Percentiles rank a stretch among this genome's conserved stretches.
Conservation (phyloP, 2,797 vertebrate species). For the Streptopelia turtur region DNA sequence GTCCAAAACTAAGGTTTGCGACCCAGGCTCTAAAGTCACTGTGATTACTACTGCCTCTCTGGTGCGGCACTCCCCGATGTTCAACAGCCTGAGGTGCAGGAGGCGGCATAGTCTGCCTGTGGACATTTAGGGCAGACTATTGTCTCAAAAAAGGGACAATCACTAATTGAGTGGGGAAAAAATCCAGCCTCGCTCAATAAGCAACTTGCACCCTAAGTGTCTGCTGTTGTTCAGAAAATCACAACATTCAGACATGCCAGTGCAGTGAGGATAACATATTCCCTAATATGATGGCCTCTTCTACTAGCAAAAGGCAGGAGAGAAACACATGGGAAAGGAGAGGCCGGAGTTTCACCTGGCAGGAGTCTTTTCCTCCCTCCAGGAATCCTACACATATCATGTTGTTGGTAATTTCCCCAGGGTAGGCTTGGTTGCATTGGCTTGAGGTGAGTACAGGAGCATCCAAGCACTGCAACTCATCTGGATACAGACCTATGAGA, state of each 20-base stretch:
- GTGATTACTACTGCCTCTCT: no score
- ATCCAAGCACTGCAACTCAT: slow-evolving; percentile 25
- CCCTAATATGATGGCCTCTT: background rate
- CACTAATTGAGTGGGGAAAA: background rate
- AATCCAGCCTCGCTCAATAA: background rate
- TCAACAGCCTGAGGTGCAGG: no score
- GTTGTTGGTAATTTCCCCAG: slow-evolving; percentile 24
- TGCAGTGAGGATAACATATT: background rate
- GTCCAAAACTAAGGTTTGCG: no score
- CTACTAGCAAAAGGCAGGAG: background rate
- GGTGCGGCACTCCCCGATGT: no score
- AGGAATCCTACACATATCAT: slow-evolving; percentile 54
- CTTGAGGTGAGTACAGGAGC: background rate
- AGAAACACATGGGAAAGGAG: background rate
- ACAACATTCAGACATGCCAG: background rate
- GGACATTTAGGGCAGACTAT: background rate
- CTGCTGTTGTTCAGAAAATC: background rate
- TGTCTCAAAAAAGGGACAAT: background rate
- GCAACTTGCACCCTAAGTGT: background rate
- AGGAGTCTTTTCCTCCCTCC: slow-evolving; percentile 67
- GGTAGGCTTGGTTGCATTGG: background rate
- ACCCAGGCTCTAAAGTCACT: no score
- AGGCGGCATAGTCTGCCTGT: no score
- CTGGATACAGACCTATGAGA: slow-evolving; percentile 43
- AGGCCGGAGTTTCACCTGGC: slow-evolving; percentile 39